phyloP scores from a whole-genome alignment of 2,888 invertebrate species.

The Parnassius smintheus region DNA sequence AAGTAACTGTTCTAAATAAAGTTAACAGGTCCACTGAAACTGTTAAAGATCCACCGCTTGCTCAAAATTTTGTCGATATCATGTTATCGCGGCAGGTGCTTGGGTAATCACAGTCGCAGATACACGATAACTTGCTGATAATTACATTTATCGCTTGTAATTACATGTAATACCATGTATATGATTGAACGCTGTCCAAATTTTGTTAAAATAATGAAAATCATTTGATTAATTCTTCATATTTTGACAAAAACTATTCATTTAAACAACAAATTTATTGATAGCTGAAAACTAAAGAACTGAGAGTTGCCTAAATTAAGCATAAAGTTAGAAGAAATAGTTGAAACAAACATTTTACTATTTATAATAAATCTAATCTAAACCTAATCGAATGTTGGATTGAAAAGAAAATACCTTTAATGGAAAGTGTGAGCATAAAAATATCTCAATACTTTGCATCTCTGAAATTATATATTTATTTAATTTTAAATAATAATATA shows the following conservation, averaged over 20 bases:
- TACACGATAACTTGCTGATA: conserved; percentile 53
- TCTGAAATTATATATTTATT: too few species aligned
- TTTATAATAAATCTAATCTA: too few species aligned
- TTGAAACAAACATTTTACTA: too few species aligned
- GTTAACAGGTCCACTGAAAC: conserved; percentile 13
- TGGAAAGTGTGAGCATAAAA: too few species aligned
- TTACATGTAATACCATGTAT: conserved; percentile 45
- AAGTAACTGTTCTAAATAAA: conserved; percentile 13
- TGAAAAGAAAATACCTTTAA: too few species aligned
- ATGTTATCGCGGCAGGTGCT: conserved; percentile 44
- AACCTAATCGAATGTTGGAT: too few species aligned
- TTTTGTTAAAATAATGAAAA: conserved; percentile 29
- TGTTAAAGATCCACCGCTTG: conserved; percentile 6
- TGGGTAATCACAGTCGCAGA: conserved; percentile 65
- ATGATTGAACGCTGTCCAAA: conserved; percentile 36
- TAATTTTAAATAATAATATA: too few species aligned
- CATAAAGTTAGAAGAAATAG: too few species aligned
- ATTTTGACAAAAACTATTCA: not conserved
- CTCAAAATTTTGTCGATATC: conserved; percentile 21
- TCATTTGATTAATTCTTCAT: conserved; percentile 13
- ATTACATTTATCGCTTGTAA: conserved; percentile 43
- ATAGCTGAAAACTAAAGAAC: too few species aligned
- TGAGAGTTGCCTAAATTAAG: too few species aligned
- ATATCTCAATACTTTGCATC: too few species aligned
- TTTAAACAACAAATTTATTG: too few species aligned